Percentiles rank a stretch among this genome's conserved stretches.
phyloP scores from a whole-genome alignment of 2,797 vertebrate genomes.

The Bradypus variegatus region DNA sequence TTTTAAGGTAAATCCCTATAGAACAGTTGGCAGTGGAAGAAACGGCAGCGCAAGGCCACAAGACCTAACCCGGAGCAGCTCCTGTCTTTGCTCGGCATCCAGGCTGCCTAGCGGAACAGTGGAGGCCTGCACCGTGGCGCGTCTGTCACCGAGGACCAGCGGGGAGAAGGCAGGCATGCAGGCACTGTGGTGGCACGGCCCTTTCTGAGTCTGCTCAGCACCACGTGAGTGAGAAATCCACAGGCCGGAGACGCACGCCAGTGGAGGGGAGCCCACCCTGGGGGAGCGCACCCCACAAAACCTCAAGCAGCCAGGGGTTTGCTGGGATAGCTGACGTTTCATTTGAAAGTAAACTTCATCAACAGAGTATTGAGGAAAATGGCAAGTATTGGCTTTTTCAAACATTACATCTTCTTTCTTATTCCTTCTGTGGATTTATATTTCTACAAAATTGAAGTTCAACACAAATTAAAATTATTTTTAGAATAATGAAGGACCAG shows the following conservation, averaged over 20 bases:
- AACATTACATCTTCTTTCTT: not conserved
- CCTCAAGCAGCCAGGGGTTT: accelerated
- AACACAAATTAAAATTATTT: not conserved
- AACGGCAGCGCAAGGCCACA: slow-evolving; percentile 51
- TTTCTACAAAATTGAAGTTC: not conserved
- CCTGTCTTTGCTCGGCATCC: too few relatives aligned
- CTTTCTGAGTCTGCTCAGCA: too few relatives aligned
- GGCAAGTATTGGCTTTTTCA: not conserved
- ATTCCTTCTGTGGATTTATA: not conserved
- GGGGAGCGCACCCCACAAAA: too few relatives aligned
- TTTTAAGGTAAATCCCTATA: slow-evolving; percentile 45
- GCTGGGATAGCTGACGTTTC: too few relatives aligned
- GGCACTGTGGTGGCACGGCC: not conserved
- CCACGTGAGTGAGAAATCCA: not conserved
- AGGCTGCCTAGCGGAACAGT: too few relatives aligned
- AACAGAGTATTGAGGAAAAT: not conserved
- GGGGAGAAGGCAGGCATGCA: too few relatives aligned
- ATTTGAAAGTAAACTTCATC: not conserved
- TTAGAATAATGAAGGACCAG: not conserved
- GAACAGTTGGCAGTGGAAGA: slow-evolving; percentile 49
- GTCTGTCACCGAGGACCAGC: too few relatives aligned
- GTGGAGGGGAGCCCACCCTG: too few relatives aligned
- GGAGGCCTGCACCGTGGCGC: too few relatives aligned
- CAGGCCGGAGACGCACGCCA: not conserved
- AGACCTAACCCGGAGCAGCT: not conserved